phyloP scores from a whole-genome alignment of 2,888 invertebrate genomes.

The Idaea aversata region DNA sequence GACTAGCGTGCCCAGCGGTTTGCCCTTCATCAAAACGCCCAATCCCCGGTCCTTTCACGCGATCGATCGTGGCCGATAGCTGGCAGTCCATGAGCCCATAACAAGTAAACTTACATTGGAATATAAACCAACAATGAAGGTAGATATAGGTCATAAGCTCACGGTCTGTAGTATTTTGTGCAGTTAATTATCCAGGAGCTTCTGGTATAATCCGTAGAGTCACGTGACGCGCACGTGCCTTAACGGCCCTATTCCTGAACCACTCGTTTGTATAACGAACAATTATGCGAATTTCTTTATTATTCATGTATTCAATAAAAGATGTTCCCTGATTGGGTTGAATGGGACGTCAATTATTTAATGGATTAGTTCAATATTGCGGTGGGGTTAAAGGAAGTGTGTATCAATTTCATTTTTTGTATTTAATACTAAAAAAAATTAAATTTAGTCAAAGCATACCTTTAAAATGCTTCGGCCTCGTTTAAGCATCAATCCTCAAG shows the following conservation, averaged over 20 bases:
- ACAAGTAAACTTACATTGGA: constrained; percentile 32
- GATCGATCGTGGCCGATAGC: constrained; percentile 59
- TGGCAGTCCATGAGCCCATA: constrained; percentile 14
- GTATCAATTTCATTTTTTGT: neutral
- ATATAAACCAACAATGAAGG: constrained; percentile 19
- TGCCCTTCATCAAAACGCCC: constrained; percentile 43
- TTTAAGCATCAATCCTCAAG: too few species aligned
- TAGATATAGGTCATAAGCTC: constrained; percentile 13
- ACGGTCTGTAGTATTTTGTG: constrained; percentile 61
- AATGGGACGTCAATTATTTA: neutral
- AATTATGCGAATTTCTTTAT: constrained; percentile 21
- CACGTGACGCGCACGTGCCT: constrained; percentile 76
- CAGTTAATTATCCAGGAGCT: constrained; percentile 75
- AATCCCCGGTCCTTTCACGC: constrained; percentile 35
- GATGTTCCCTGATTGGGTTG: constrained; percentile 6
- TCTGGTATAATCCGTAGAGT: constrained; percentile 69
- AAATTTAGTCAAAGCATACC: too few species aligned
- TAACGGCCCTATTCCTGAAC: constrained; percentile 50
- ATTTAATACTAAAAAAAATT: too few species aligned
- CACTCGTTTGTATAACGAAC: constrained; percentile 31
- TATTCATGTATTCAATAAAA: constrained; percentile 6
- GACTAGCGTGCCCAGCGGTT: constrained; percentile 23
- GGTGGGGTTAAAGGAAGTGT: neutral
- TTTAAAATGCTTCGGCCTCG: neutral
- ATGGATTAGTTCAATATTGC: neutral